Percentiles rank a stretch among this genome's conserved stretches.
Conservation (phyloP, 2,888 invertebrate species). For the Hofmannophila pseudospretella region DNA sequence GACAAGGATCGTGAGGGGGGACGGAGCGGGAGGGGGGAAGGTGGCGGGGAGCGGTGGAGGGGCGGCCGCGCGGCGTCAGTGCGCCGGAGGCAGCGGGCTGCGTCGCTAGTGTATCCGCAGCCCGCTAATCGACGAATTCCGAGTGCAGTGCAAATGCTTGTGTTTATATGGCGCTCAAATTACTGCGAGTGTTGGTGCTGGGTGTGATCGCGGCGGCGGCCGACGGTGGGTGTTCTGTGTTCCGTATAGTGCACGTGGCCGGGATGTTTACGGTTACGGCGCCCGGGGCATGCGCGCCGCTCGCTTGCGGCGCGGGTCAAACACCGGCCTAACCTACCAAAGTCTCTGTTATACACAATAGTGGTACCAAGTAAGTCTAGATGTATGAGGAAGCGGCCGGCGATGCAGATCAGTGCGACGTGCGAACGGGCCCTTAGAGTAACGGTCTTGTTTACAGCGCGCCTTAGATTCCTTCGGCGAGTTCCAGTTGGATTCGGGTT, state of each 20-base stretch:
- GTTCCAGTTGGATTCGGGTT: too few species aligned
- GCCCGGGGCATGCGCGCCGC: conserved; percentile 63
- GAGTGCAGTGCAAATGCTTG: conserved; percentile 82
- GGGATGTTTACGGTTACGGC: conserved; percentile 66
- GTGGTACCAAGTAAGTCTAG: conserved; percentile 59
- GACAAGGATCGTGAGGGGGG: conserved; percentile 42
- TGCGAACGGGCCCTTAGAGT: neutral
- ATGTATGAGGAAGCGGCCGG: conserved; percentile 34
- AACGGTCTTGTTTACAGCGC: too few species aligned
- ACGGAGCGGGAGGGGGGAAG: conserved; percentile 20
- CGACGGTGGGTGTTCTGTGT: conserved; percentile 58
- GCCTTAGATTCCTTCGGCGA: too few species aligned
- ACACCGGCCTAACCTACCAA: conserved; percentile 67
- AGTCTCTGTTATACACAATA: conserved; percentile 51
- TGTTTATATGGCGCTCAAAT: conserved; percentile 88
- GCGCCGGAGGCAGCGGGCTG: conserved; percentile 64
- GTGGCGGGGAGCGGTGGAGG: conserved; percentile 20
- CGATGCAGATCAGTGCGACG: neutral
- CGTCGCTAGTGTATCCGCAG: conserved; percentile 62
- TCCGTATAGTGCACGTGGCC: conserved; percentile 44
- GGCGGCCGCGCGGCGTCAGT: conserved; percentile 38
- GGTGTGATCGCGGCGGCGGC: conserved; percentile 71
- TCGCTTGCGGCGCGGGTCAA: conserved; percentile 69
- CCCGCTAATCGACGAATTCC: conserved; percentile 63
- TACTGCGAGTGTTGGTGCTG: conserved; percentile 82